A percentile compares a stretch with the other conserved stretches of the same genome.
phyloP scores from a whole-genome alignment of 1,140 invertebrate species.

The Lanistes nyassanus region DNA sequence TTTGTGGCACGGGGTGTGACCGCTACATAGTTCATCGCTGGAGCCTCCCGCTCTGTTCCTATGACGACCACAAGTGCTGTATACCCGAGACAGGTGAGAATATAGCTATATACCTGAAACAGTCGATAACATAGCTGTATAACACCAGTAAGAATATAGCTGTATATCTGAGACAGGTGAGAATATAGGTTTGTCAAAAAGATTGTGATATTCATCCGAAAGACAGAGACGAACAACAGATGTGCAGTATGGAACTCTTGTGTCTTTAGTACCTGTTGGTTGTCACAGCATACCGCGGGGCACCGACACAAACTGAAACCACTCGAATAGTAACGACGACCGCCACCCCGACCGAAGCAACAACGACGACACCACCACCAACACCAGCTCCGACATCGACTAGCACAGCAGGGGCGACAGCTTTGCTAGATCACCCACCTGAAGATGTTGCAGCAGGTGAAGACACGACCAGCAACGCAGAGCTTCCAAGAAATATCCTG shows the following conservation, averaged over 20 bases:
- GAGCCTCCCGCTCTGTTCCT: conserved; percentile 14
- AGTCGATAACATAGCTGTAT: too few relatives aligned
- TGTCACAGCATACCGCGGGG: background rate
- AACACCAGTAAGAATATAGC: too few relatives aligned
- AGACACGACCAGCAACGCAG: background rate
- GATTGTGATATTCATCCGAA: too few relatives aligned
- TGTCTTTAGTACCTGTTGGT: background rate
- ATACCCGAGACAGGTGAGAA: background rate
- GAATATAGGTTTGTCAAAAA: too few relatives aligned
- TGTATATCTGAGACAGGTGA: background rate
- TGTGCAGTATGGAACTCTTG: too few relatives aligned
- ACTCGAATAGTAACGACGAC: background rate
- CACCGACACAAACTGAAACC: background rate
- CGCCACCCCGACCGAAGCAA: background rate
- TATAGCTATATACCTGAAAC: too few relatives aligned
- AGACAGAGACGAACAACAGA: too few relatives aligned
- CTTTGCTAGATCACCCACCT: background rate
- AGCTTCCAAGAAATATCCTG: background rate
- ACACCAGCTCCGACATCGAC: background rate
- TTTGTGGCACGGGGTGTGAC: background rate
- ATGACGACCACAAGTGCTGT: conserved; percentile 4
- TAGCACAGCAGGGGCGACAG: background rate
- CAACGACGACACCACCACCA: background rate
- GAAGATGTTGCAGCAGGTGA: background rate
- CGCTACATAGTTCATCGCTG: conserved; percentile 11